Evolutionary conservation across 92 coral and sea anemone genomes (phyloP).

Genomic region (Virgularia gustaviana): DNA sequence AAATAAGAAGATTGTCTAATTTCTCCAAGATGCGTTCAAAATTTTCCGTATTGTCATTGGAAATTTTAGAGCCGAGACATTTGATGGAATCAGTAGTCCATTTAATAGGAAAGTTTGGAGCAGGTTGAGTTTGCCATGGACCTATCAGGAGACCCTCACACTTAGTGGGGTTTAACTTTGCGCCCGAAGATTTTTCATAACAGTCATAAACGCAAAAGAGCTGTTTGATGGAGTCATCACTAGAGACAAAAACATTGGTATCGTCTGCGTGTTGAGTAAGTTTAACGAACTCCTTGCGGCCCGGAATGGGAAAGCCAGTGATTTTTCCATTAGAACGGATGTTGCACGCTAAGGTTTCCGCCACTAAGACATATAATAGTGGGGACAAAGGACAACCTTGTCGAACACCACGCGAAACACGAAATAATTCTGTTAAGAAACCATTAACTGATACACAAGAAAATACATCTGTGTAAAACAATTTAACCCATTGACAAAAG

Average conservation of each 20-base stretch:
- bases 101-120: conserved; percentile 12
- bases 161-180: conserved; percentile 31
- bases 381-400: conserved; percentile 50
- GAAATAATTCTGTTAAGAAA: conserved; percentile 9
- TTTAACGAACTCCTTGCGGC: background rate
- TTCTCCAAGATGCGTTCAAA: conserved; percentile 10
- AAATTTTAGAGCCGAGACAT: conserved; percentile 31
- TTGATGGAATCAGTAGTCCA: conserved; percentile 42
- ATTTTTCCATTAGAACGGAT: conserved; percentile 13
- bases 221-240: background rate
- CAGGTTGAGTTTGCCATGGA: conserved; percentile 23
- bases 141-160: conserved; percentile 52
- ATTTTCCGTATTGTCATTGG: conserved; percentile 14
- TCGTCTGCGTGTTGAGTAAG: conserved; percentile 34
- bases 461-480: conserved; percentile 9
- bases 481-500: conserved; percentile 28
- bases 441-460: conserved; percentile 21
- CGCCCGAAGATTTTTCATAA: conserved; percentile 34
- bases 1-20: conserved; percentile 14
- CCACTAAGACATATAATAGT: conserved; percentile 30
- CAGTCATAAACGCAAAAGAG: conserved; percentile 6
- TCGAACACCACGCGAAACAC: conserved; percentile 15
- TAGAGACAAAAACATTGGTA: conserved; percentile 1
- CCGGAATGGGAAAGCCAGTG: conserved; percentile 30
- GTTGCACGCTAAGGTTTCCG: conserved; percentile 21